Evolutionary conservation across 2,113 vertebrate species (phyloP).

Genomic region (Dryoscopus gambensis): DNA sequence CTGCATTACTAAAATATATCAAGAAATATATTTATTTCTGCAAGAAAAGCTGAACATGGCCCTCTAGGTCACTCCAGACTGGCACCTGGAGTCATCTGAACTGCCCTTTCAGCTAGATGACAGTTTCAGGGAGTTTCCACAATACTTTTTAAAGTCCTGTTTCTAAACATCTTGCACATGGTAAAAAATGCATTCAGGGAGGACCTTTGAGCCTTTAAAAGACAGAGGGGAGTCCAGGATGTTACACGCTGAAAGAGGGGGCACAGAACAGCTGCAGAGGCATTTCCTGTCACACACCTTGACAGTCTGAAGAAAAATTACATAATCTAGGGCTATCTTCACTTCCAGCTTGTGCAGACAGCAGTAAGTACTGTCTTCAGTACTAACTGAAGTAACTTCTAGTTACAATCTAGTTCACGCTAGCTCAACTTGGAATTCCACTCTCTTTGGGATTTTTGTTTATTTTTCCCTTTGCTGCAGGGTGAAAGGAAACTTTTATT

Average conservation of each 20-base stretch:
- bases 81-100: neutral
- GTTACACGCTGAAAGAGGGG: neutral
- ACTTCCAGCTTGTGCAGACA: neutral
- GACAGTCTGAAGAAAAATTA: neutral
- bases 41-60: neutral
- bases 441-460: neutral
- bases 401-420: neutral
- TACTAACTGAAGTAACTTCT: neutral
- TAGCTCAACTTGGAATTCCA: neutral
- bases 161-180: neutral
- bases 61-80: neutral
- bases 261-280: neutral
- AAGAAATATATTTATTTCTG: neutral
- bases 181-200: neutral
- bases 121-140: neutral
- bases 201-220: neutral
- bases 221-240: neutral
- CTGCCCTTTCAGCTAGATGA: neutral
- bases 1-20: neutral
- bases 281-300: neutral
- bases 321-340: neutral
- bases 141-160: neutral
- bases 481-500: neutral
- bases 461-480: neutral
- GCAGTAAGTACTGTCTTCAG: neutral